Evolutionary conservation across 2,888 invertebrate species (phyloP).

Genomic region (Mamestra brassicae): DNA sequence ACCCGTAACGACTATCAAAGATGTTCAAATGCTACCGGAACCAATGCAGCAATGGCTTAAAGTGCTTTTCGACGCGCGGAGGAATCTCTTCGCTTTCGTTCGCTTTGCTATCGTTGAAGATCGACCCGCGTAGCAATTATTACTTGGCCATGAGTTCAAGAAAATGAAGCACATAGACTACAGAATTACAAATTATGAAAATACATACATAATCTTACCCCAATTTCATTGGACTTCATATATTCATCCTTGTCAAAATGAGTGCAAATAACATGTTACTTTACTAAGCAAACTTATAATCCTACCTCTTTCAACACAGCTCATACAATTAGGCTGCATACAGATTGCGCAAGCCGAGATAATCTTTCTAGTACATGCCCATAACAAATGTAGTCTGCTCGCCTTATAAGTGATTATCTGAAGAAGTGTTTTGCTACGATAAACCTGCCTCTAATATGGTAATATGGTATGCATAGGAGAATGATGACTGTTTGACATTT

Average conservation of each 20-base stretch:
- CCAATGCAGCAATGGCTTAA: too few relatives aligned
- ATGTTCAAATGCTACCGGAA: too few relatives aligned
- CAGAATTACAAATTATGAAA: neutral
- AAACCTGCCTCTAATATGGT: slow-evolving; percentile 57
- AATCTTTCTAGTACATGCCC: slow-evolving; percentile 56
- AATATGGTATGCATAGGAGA: slow-evolving; percentile 43
- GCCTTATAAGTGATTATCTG: slow-evolving; percentile 56
- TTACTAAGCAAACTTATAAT: slow-evolving; percentile 19
- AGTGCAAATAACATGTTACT: slow-evolving; percentile 29
- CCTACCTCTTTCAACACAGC: slow-evolving; percentile 34
- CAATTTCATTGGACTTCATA: slow-evolving; percentile 9
- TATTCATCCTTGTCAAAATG: slow-evolving; percentile 8
- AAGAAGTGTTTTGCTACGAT: slow-evolving; percentile 58
- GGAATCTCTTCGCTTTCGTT: too few relatives aligned
- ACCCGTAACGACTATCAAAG: too few relatives aligned
- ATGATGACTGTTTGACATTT: slow-evolving; percentile 61
- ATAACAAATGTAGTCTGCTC: slow-evolving; percentile 49
- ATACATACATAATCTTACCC: neutral
- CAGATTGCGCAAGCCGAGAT: slow-evolving; percentile 40
- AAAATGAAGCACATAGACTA: too few relatives aligned
- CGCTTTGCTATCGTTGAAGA: too few relatives aligned
- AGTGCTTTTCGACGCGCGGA: too few relatives aligned
- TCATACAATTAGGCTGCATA: slow-evolving; percentile 53
- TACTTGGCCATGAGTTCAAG: too few relatives aligned
- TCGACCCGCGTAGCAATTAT: too few relatives aligned